phyloP scores from a whole-genome alignment of 2,113 vertebrate genomes.

The Phoxinus phoxinus region DNA sequence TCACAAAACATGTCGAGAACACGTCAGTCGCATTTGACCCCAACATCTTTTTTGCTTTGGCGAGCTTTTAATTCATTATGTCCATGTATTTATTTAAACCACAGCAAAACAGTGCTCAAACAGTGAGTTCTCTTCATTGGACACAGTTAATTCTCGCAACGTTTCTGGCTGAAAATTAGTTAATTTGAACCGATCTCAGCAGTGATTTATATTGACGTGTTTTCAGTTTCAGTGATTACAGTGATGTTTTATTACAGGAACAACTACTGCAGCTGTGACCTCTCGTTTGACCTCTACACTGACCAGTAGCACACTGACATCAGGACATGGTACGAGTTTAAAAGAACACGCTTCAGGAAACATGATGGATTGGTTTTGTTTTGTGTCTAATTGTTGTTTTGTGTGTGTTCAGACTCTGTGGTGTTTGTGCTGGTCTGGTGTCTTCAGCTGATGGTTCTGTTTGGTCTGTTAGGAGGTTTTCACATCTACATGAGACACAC shows the following conservation, averaged over 20 bases:
- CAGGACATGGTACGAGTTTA: background rate
- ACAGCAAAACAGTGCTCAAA: too few species aligned
- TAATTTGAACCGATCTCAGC: background rate
- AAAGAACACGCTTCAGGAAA: background rate
- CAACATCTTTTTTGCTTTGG: too few species aligned
- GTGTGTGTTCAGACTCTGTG: background rate
- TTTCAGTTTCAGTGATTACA: background rate
- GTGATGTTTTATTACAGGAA: background rate
- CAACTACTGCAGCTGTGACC: slow-evolving; percentile 1
- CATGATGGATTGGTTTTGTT: background rate
- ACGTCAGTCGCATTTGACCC: too few species aligned
- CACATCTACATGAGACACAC: slow-evolving; percentile 4
- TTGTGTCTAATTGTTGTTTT: background rate
- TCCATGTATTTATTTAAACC: too few species aligned
- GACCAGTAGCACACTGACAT: background rate
- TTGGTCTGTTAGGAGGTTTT: slow-evolving; percentile 30
- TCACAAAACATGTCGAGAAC: too few species aligned
- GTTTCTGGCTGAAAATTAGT: too few species aligned
- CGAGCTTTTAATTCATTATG: too few species aligned
- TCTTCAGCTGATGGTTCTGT: slow-evolving; percentile 12
- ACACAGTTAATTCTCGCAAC: too few species aligned
- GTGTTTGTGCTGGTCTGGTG: background rate
- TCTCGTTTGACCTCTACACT: background rate
- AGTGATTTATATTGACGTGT: background rate
- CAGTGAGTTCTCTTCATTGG: too few species aligned